Base-by-base conservation (phyloP, 2,113 vertebrate genomes). In the Seriola aureovittata region DNA sequence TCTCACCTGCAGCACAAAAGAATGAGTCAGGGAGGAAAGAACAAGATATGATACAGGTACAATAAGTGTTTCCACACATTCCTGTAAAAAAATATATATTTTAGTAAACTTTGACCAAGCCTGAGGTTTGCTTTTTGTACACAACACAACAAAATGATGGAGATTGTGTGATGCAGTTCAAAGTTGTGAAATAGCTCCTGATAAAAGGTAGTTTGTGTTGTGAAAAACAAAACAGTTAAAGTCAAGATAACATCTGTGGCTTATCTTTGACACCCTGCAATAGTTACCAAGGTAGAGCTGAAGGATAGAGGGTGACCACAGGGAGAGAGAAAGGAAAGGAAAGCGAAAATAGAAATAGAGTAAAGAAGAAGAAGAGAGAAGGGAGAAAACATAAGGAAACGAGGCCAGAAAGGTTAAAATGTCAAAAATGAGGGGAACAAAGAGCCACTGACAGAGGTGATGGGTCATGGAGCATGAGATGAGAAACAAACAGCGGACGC, bases 1-100 rank as follows among this genome's bases (percentile, higher is more conserved):
- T 97, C 92, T 94, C 95, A 54, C 98, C 97, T 98, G 77, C 16
- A 17, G 7, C 16, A 16, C 21, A 13, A 10, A 17, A 65, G n/a
- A 46, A 0, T 0, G 11, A 11, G 63, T 65, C 21, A 14, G 38
- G 25, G 63, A 25, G 5, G 29, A 9, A 65, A 23, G 17, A 60
- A 65, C 17, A 2, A 14, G 77, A 58, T 4, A 23, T 46, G 9
- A 54, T n/a, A n/a, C n/a, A n/a, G 23, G 52, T 9, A 11, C 9
- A 23, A 54, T 5, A 19, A 52, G 17, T 8, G 14, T 48, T 14
- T 48, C 44, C 14, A 48, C 4, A 36, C 34, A 36, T 36, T 48
- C 40, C 40, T 40, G 6, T 3, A 48, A 36, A 2, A 29, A 29
- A 25, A 25, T 25, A 29, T 29, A 29, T 29, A 29, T 29, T 29